Conservation (phyloP, 92 coral and sea anemone genomes). For the Zoanthus sociatus region DNA sequence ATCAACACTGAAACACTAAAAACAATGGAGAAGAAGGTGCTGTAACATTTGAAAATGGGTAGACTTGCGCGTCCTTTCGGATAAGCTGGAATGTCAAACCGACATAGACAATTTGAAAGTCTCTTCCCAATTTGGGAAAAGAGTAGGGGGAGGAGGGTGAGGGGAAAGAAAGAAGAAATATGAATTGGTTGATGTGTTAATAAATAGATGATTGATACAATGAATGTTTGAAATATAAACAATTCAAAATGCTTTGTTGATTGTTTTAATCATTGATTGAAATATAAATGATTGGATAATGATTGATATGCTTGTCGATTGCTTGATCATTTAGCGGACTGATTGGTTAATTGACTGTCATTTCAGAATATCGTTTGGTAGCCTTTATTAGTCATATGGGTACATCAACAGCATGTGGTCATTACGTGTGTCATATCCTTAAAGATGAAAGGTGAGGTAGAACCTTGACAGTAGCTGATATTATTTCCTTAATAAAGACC, state of each 20-base stretch:
- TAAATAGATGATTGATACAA: too few species aligned
- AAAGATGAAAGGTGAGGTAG: conserved; percentile 88
- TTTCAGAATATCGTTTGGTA: conserved; percentile 82
- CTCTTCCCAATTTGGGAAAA: too few species aligned
- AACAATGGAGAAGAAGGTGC: too few species aligned
- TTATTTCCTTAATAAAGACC: neutral
- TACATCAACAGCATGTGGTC: conserved; percentile 96
- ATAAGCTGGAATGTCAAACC: too few species aligned
- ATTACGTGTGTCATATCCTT: conserved; percentile 95
- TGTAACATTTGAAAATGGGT: too few species aligned
- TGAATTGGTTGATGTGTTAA: too few species aligned
- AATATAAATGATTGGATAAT: neutral
- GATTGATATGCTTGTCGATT: neutral
- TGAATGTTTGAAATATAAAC: too few species aligned
- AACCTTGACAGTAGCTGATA: neutral
- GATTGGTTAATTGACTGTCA: neutral
- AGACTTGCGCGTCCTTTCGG: too few species aligned
- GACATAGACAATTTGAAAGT: too few species aligned
- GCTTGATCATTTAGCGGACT: neutral
- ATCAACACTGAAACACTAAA: too few species aligned
- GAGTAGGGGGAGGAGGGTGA: too few species aligned
- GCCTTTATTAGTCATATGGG: conserved; percentile 99
- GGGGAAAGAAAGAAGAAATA: too few species aligned
- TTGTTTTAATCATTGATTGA: neutral
- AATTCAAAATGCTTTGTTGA: neutral